Percentiles rank a stretch among this genome's conserved stretches.
Conservation (phyloP, 1,140 invertebrate genomes). For the Temnothorax longispinosus region DNA sequence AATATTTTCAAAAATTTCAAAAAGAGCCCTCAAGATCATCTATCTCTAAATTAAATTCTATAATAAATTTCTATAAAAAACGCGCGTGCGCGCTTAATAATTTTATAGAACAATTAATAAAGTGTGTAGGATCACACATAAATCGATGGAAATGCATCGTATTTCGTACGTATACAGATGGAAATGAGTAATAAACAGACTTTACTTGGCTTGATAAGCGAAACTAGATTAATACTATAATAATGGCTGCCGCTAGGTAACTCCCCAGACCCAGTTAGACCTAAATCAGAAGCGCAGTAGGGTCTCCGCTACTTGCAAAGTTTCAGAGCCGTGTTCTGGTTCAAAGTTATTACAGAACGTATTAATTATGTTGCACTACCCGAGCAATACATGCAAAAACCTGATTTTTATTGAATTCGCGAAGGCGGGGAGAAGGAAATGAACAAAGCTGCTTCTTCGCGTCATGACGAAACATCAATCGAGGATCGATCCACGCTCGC, state of each 20-base stretch:
- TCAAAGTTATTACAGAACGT: background rate
- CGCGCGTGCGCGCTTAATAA: no score
- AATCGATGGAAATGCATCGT: background rate
- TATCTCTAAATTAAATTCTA: conserved; percentile 17
- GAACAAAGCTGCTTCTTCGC: background rate
- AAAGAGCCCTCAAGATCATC: background rate
- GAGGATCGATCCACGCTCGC: conserved; percentile 20
- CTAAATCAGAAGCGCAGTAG: conserved; percentile 7
- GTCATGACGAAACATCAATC: conserved; percentile 9
- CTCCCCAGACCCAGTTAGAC: background rate
- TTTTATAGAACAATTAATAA: no score
- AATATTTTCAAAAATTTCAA: background rate
- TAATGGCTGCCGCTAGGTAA: background rate
- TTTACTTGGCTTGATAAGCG: background rate
- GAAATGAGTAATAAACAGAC: background rate
- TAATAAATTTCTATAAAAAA: no score
- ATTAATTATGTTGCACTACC: conserved; percentile 17
- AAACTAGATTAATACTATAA: conserved; percentile 30
- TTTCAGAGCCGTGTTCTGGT: background rate
- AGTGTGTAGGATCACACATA: background rate
- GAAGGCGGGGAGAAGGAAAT: background rate
- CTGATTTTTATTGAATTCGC: background rate
- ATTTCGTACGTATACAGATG: background rate
- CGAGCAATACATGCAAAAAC: background rate
- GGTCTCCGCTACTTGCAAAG: background rate